Evolutionary conservation across 1,140 invertebrate species (phyloP).

Genomic region (Caerostris darwini): DNA sequence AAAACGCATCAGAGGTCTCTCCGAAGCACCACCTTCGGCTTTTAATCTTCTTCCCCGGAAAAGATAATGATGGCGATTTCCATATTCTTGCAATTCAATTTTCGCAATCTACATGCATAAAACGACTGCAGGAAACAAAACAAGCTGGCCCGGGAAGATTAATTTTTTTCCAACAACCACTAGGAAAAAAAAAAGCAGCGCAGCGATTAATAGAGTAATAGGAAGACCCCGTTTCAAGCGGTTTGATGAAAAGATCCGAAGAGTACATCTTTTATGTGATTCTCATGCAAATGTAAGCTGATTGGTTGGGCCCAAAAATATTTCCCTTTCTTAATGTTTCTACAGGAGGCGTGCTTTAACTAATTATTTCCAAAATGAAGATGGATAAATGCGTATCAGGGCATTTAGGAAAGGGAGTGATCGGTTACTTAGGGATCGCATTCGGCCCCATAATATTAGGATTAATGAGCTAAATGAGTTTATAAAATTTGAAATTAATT

Average conservation of each 20-base stretch:
- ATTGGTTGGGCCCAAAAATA: conserved; percentile 22
- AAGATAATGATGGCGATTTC: conserved; percentile 62
- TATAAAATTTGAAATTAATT: conserved; percentile 22
- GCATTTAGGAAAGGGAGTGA: neutral
- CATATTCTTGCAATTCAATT: conserved; percentile 69
- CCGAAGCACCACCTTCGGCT: neutral
- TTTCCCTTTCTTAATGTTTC: conserved; percentile 27
- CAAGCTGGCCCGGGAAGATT: neutral
- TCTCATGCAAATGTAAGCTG: conserved; percentile 49
- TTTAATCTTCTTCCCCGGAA: conserved; percentile 1
- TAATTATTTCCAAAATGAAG: conserved; percentile 51
- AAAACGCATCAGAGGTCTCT: neutral
- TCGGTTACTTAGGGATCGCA: conserved; percentile 13
- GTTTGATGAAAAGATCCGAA: neutral
- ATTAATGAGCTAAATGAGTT: neutral
- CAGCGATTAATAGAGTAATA: conserved; percentile 50
- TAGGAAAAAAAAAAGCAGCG: neutral
- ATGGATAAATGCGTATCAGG: neutral
- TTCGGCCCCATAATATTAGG: neutral
- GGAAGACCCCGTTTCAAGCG: conserved; percentile 21
- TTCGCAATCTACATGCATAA: conserved; percentile 57
- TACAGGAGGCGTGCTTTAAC: neutral
- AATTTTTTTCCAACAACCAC: conserved; percentile 18
- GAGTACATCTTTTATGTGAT: conserved; percentile 56
- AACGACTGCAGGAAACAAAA: conserved; percentile 4